Evolutionary conservation across 2,888 invertebrate species (phyloP).

Genomic region (Brachynemurus nebulosus): DNA sequence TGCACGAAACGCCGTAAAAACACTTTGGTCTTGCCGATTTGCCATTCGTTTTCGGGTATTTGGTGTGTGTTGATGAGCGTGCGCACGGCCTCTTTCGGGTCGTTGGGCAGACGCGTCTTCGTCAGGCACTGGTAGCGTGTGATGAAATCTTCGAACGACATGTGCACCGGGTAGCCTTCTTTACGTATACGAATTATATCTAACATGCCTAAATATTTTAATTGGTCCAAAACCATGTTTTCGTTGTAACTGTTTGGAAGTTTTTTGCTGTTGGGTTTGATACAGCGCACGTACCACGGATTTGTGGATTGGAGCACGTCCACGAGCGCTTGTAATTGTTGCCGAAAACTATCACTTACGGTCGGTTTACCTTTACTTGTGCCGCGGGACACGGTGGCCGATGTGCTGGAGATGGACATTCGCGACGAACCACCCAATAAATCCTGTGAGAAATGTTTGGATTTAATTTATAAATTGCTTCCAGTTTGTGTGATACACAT

Average conservation of each 20-base stretch:
- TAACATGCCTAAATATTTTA: conserved; percentile 83
- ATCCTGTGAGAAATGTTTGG: conserved; percentile 17
- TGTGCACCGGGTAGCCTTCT: conserved; percentile 80
- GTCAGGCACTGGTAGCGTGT: conserved; percentile 61
- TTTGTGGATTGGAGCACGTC: conserved; percentile 82
- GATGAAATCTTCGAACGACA: conserved; percentile 62
- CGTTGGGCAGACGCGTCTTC: conserved; percentile 33
- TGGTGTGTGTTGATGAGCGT: conserved; percentile 46
- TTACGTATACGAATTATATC: conserved; percentile 83
- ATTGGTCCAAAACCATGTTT: conserved; percentile 69
- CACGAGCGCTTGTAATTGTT: conserved; percentile 75
- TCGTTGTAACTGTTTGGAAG: conserved; percentile 65
- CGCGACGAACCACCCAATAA: conserved; percentile 23
- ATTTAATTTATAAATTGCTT: too few relatives aligned
- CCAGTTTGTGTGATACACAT: too few relatives aligned
- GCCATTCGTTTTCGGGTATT: conserved; percentile 68
- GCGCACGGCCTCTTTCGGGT: conserved; percentile 32
- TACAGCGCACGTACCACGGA: conserved; percentile 87
- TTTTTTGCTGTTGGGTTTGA: conserved; percentile 82
- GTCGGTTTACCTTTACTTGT: conserved; percentile 83
- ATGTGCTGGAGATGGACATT: conserved; percentile 26
- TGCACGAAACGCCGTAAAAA: conserved; percentile 72
- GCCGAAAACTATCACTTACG: conserved; percentile 77
- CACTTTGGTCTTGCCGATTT: conserved; percentile 74
- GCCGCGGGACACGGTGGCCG: conserved; percentile 56